Percentiles rank a stretch among this genome's conserved stretches.
phyloP scores from a whole-genome alignment of 2,888 invertebrate species.

The Chaitophorus viminalis region DNA sequence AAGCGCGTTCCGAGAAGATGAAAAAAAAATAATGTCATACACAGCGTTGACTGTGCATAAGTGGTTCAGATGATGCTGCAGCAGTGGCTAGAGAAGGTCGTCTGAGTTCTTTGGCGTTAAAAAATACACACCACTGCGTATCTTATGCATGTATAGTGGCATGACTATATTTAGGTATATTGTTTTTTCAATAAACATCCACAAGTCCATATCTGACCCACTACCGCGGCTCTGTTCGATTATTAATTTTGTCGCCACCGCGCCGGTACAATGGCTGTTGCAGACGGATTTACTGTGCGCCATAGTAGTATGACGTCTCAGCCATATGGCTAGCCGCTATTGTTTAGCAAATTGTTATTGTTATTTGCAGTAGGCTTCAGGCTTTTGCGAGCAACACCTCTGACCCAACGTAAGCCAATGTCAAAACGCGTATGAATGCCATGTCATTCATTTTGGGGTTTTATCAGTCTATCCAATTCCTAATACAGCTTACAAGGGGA shows the following conservation, averaged over 20 bases:
- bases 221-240: slow-evolving; percentile 31
- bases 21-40: slow-evolving; percentile 45
- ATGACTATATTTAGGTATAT: slow-evolving; percentile 58
- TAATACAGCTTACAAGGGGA: no score
- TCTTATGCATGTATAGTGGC: slow-evolving; percentile 4
- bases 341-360: slow-evolving; percentile 54
- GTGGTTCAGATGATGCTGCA: slow-evolving; percentile 52
- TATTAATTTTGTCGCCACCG: slow-evolving; percentile 58
- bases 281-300: background rate
- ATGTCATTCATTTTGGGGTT: background rate
- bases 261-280: slow-evolving; percentile 34
- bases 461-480: background rate
- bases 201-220: slow-evolving; percentile 59
- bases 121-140: slow-evolving; percentile 40
- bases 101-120: slow-evolving; percentile 50
- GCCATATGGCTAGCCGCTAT: slow-evolving; percentile 49
- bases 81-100: slow-evolving; percentile 37
- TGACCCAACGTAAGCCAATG: background rate
- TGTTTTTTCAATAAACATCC: slow-evolving; percentile 57
- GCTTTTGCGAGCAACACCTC: slow-evolving; percentile 33
- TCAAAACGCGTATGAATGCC: background rate
- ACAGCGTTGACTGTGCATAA: slow-evolving; percentile 25
- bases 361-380: slow-evolving; percentile 9
- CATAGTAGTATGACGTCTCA: background rate
- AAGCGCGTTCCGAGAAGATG: slow-evolving; percentile 60